A percentile compares a stretch with the other conserved stretches of the same genome.
These are phyloP conservation scores for Chiropotes sagulatus DNA, from an alignment of 2,797 vertebrate genomes.

Conservation along the genomic window DNA sequence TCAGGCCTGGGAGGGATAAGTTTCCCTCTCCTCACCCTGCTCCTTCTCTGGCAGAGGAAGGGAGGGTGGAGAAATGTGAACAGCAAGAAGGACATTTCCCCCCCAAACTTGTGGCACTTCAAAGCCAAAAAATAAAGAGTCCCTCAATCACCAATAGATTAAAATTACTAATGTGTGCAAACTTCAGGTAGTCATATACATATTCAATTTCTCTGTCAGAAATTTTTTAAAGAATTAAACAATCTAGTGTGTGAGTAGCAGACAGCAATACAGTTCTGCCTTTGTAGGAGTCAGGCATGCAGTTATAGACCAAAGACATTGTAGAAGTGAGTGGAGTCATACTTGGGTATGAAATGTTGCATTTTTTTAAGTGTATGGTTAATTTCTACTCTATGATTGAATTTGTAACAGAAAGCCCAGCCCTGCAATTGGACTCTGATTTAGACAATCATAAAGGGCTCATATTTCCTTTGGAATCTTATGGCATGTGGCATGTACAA, in stretches of 20 bases:
- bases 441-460: background rate
- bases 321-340: background rate
- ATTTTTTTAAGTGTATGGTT: background rate
- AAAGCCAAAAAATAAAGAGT: background rate
- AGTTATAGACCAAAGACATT: background rate
- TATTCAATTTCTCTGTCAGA: background rate
- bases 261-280: background rate
- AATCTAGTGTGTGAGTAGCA: background rate
- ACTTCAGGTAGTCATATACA: background rate
- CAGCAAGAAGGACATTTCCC: background rate
- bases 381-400: background rate
- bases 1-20: background rate
- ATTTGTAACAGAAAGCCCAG: background rate
- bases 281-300: background rate
- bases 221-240: background rate
- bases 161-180: background rate
- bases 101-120: background rate
- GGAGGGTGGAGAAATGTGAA: background rate
- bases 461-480: slow-evolving; percentile 14
- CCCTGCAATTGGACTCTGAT: background rate
- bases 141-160: background rate
- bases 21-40: background rate
- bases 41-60: background rate
- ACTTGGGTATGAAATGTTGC: background rate
- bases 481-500: background rate